These are phyloP conservation scores for Marmota flaviventris DNA, from an alignment of 2,113 vertebrate genomes.

Conservation along the genomic window DNA sequence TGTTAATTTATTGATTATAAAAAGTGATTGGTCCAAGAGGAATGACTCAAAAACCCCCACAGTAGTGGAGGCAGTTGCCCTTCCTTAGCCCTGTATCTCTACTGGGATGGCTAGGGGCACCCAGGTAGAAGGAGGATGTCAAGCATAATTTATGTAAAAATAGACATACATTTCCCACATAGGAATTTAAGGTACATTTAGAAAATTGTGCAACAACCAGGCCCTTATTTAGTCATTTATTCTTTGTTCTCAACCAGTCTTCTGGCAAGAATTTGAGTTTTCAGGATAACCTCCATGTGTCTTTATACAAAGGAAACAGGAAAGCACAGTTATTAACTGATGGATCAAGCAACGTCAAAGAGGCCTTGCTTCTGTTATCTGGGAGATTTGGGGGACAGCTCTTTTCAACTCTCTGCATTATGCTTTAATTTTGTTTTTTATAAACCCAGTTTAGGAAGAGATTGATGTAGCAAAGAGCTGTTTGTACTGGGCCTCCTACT, in stretches of 20 bases:
- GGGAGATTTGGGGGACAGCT: neutral
- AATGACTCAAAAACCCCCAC: neutral
- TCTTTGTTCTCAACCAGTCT: neutral
- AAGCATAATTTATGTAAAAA: neutral
- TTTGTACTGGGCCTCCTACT: neutral
- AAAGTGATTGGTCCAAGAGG: neutral
- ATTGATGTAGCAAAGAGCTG: neutral
- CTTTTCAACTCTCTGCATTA: constrained; percentile 16
- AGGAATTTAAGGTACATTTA: neutral
- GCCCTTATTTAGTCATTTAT: neutral
- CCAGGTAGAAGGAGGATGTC: neutral
- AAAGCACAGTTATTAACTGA: neutral
- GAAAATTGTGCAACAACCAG: neutral
- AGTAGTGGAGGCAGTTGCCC: neutral
- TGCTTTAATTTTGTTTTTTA: neutral
- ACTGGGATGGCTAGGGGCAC: neutral
- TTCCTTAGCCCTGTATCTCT: neutral
- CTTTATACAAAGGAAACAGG: neutral
- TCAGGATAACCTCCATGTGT: neutral
- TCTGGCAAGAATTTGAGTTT: neutral
- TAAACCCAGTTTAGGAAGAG: constrained; percentile 2
- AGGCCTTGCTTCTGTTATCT: neutral
- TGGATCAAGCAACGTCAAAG: neutral
- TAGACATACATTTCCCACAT: neutral
- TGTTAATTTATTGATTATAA: neutral